These are phyloP conservation scores for Enteromius anoplus DNA, from an alignment of 2,797 vertebrate species.

Conservation along the genomic window DNA sequence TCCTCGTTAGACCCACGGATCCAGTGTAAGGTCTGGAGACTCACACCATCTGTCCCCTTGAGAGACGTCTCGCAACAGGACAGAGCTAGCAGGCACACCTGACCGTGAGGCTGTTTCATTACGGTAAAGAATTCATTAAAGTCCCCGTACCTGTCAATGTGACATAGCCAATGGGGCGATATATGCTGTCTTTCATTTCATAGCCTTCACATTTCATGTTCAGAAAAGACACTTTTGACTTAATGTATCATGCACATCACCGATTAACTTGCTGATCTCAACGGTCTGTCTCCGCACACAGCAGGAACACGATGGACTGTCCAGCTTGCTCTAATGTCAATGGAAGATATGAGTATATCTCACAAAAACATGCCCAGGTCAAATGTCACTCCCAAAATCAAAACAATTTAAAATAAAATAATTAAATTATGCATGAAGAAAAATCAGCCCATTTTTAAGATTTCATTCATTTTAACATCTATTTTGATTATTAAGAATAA, in stretches of 20 bases:
- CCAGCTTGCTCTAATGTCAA: neutral
- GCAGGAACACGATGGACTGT: neutral
- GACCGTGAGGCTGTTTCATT: constrained; percentile 23
- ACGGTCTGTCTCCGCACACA: neutral
- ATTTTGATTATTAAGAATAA: neutral
- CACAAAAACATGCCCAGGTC: constrained; percentile 10
- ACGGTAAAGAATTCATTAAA: constrained; percentile 28
- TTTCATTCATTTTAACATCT: neutral
- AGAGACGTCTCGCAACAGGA: constrained; percentile 36
- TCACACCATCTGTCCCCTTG: constrained; percentile 48
- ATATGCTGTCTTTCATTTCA: neutral
- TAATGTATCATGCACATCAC: neutral
- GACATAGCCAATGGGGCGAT: neutral
- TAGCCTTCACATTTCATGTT: constrained; percentile 5
- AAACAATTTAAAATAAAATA: neutral
- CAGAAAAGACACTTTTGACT: constrained; percentile 34
- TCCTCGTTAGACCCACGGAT: constrained; percentile 41
- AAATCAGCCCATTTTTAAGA: neutral
- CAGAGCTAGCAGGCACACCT: neutral
- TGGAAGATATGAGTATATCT: neutral
- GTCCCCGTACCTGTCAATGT: neutral
- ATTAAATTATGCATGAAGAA: neutral
- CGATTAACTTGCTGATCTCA: constrained; percentile 19
- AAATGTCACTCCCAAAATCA: neutral
- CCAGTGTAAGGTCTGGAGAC: constrained; percentile 29